Conservation (phyloP, 2,888 invertebrate genomes). For the Parnassius orleans region DNA sequence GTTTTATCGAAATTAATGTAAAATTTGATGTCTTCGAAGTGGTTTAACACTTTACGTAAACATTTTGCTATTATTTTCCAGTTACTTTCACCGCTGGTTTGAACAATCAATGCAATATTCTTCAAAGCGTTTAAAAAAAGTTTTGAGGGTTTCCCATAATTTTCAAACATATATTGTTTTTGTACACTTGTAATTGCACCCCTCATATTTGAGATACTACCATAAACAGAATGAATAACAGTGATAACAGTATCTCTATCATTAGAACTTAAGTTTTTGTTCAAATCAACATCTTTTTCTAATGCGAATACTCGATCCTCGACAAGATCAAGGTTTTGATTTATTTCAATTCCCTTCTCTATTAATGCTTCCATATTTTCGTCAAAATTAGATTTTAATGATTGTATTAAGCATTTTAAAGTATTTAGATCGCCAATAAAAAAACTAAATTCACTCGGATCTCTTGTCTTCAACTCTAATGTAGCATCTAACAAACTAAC, state of each 20-base stretch:
- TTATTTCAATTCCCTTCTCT: slow-evolving; percentile 64
- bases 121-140: slow-evolving; percentile 57
- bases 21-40: slow-evolving; percentile 74
- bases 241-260: slow-evolving; percentile 62
- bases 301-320: slow-evolving; percentile 68
- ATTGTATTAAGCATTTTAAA: slow-evolving; percentile 53
- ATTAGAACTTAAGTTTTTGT: slow-evolving; percentile 41
- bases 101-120: slow-evolving; percentile 43
- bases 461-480: slow-evolving; percentile 51
- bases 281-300: slow-evolving; percentile 55
- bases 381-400: slow-evolving; percentile 49
- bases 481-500: slow-evolving; percentile 68
- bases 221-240: slow-evolving; percentile 74
- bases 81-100: slow-evolving; percentile 35
- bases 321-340: slow-evolving; percentile 61
- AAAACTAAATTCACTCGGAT: slow-evolving; percentile 32
- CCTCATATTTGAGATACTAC: slow-evolving; percentile 77
- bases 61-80: slow-evolving; percentile 57
- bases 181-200: slow-evolving; percentile 72
- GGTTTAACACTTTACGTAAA: slow-evolving; percentile 61
- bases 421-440: slow-evolving; percentile 42
- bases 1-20: slow-evolving; percentile 74
- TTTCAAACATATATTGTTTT: slow-evolving; percentile 67
- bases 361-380: slow-evolving; percentile 57
- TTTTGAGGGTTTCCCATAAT: slow-evolving; percentile 68